Conservation (phyloP, 2,888 invertebrate species). For the Eulithis testata region DNA sequence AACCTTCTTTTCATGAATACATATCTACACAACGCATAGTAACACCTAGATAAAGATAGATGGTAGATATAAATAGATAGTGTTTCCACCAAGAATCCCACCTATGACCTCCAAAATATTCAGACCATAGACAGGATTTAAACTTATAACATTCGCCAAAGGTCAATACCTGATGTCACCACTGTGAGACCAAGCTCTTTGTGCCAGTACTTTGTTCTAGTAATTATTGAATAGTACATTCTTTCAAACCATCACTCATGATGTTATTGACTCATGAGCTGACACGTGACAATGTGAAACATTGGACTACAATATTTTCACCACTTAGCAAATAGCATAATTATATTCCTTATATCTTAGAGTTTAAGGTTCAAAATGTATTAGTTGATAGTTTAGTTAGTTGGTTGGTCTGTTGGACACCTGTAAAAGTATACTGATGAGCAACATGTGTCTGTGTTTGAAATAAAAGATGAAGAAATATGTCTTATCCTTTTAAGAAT, state of each 20-base stretch:
- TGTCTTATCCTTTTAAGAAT: not conserved
- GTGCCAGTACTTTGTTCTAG: slow-evolving; percentile 33
- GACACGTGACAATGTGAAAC: slow-evolving; percentile 41
- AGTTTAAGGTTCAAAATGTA: slow-evolving; percentile 27
- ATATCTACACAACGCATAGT: too few species aligned
- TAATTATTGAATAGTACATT: slow-evolving; percentile 37
- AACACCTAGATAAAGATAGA: too few species aligned
- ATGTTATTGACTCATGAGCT: slow-evolving; percentile 37
- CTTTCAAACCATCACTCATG: slow-evolving; percentile 37
- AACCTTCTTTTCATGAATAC: too few species aligned
- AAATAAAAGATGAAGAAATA: slow-evolving; percentile 25
- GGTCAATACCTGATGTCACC: slow-evolving; percentile 44
- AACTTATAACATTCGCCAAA: slow-evolving; percentile 39
- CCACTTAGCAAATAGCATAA: slow-evolving; percentile 9
- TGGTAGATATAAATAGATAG: not conserved
- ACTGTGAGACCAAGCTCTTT: slow-evolving; percentile 28
- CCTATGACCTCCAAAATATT: slow-evolving; percentile 29
- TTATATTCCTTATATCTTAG: slow-evolving; percentile 20
- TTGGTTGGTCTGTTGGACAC: slow-evolving; percentile 29
- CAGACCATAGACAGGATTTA: slow-evolving; percentile 30
- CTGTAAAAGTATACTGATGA: slow-evolving; percentile 36
- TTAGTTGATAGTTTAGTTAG: not conserved
- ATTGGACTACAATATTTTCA: slow-evolving; percentile 36
- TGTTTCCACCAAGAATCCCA: slow-evolving; percentile 4
- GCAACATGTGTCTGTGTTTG: slow-evolving; percentile 32